Base-by-base conservation (phyloP, 1,140 invertebrate genomes). In the Heliothis virescens region DNA sequence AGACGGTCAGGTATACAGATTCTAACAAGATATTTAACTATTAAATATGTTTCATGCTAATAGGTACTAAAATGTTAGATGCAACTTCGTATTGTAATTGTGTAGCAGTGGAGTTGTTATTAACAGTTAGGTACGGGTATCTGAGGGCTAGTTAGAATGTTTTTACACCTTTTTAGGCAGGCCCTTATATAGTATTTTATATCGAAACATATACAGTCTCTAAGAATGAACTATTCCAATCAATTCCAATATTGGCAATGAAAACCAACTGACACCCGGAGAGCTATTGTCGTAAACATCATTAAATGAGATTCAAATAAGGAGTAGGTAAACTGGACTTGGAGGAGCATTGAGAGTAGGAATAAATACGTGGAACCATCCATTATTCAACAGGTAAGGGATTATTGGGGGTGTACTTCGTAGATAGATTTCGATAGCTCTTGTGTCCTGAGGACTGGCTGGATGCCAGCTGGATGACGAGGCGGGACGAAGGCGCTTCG, bases 321-420 rank as follows among this genome's bases (percentile, higher is more conserved):
- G 13, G 21, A 69, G 18, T 41, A 75, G 57, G 13, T 62, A 60
- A 59, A 65, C 59, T 65, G 47, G 59, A 79, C 69, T 63, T 50
- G 7, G 41, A 69, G 69, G 62, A 52, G 34, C n/a, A 26, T 62
- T 55, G 50, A n/a, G 60, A 80, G 47, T 67, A 78, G 53, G 53
- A 80, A 85, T 82, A 82, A 82, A 83, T 81, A 65, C 67, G 41
- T 63, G 59, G 73, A 52, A 76, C 16, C 73, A 86, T 86, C 57
- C 79, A 83, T 86, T 84, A 85, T 84, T 85, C 86, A 87, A 87
- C 83, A 88, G 85, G 84, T 87, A 83, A 81, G 62, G 55, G 62
- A 60, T 81, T 79, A 83, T 80, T 73, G 72, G 69, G 82, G 71
- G 73, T 79, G 76, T 78, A 79, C 71, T 63, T 75, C 67, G 75